Evolutionary conservation across 1,140 invertebrate species (phyloP), one percentile per base, ranked within the genome.

Genomic region (Drosophila sproati): DNA sequence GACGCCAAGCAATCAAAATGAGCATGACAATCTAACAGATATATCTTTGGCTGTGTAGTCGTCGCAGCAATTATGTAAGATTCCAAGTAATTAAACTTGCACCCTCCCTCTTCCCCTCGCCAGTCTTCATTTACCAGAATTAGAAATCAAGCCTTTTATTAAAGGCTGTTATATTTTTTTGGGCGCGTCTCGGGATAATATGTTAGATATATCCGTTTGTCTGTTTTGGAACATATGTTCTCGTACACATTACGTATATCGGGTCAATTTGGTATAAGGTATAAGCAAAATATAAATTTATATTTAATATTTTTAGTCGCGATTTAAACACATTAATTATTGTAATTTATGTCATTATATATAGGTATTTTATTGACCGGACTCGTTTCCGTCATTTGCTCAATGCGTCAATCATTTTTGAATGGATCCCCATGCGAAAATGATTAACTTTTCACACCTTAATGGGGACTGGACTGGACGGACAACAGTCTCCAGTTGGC

Each of bases 401-500:
- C 54, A 56, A 10, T 56, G 20, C 45, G 69, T 64, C 77, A 64
- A 75, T 79, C 71, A 62, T 47, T 59, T 56, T 4, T 37, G 28
- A 29, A 34, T 41, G 31, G 37, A 31, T 50, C 52, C 74, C 39
- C 78, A 68, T 57, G 31, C 35, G 52, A 55, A 75, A 73, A 68
- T 61, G 50, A 64, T 77, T 73, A 82, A 80, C 77, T 80, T 68
- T 87, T 87, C 83, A 80, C 83, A 78, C 77, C 77, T 78, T 64
- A 73, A 78, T 62, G 59, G 64, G 54, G 8, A 35, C 43, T 20
- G 20, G 20, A 20, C 20, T 20, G 20, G 20, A 1, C 20, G 20
- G 20, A 20, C 63, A 45, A 50, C 48, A 54, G 63, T 35, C 62
- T 10, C 51, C 7, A 39, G 41, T 20, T 55, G 72, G 51, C 51